Conservation (phyloP, 2,797 vertebrate species). For the Phoxinus dragarum region DNA sequence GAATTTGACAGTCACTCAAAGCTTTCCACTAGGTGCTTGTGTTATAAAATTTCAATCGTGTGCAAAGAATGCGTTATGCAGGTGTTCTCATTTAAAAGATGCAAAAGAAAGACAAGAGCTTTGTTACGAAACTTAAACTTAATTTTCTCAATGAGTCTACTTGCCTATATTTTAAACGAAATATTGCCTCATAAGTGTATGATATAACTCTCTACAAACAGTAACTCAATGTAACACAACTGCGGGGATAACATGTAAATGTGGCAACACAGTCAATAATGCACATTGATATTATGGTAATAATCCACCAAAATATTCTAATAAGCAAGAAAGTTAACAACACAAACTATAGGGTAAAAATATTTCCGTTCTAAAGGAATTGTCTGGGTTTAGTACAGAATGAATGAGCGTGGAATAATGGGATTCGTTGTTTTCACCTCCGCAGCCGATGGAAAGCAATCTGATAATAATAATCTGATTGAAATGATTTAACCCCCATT, state of each 20-base stretch:
- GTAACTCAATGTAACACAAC: neutral
- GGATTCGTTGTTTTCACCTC: no score
- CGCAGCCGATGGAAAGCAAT: no score
- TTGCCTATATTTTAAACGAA: neutral
- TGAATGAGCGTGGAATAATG: no score
- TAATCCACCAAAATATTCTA: neutral
- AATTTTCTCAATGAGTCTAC: neutral
- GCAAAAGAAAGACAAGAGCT: neutral
- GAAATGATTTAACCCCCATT: no score
- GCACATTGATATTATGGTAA: neutral
- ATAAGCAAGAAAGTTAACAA: neutral
- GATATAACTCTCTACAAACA: neutral
- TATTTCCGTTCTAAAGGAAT: neutral
- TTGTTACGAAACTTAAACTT: neutral
- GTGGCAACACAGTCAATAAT: no score
- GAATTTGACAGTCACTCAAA: conserved; percentile 23
- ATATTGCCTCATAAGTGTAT: neutral
- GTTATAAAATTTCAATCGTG: neutral
- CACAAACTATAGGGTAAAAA: neutral
- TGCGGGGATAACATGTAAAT: neutral
- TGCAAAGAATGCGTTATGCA: neutral
- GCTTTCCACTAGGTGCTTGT: conserved; percentile 5
- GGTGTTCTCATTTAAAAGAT: conserved; percentile 4
- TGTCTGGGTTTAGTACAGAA: neutral
- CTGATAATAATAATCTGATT: no score